Percentiles rank a stretch among this genome's conserved stretches.
Conservation (phyloP, 2,888 invertebrate species). For the Cryptophagus acutangulus region DNA sequence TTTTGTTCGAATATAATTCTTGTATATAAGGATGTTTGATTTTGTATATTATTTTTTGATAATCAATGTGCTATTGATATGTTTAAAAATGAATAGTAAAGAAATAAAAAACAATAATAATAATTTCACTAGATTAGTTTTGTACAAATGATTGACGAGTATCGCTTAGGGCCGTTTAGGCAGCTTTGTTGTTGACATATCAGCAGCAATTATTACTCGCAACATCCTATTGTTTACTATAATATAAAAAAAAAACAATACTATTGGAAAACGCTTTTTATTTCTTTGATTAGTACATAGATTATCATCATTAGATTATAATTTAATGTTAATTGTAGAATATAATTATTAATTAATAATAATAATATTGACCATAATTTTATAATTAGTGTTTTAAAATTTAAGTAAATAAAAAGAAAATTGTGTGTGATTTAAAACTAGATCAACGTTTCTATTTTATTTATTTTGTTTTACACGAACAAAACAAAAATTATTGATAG, state of each 20-base stretch:
- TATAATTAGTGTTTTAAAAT: conserved; percentile 23
- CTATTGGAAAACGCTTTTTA: conserved; percentile 2
- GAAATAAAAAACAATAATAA: conserved; percentile 21
- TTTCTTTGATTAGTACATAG: background rate
- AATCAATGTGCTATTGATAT: conserved; percentile 7
- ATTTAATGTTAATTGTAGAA: conserved; percentile 4
- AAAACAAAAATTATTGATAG: background rate
- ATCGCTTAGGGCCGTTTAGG: conserved; percentile 16
- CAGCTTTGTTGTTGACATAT: conserved; percentile 31
- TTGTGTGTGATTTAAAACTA: conserved; percentile 8
- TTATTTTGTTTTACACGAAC: background rate
- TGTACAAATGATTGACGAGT: conserved; percentile 27
- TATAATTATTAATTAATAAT: conserved; percentile 5
- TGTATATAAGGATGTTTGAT: conserved; percentile 15
- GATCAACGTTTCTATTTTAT: background rate
- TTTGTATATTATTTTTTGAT: conserved; percentile 7
- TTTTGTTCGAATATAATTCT: conserved; percentile 4
- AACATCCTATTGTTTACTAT: conserved; percentile 5
- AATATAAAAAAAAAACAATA: conserved; percentile 1
- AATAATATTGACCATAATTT: conserved; percentile 11
- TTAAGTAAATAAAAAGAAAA: too few relatives aligned
- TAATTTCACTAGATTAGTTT: conserved; percentile 34
- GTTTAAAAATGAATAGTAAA: conserved; percentile 10
- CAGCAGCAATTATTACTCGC: conserved; percentile 16
- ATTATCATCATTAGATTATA: conserved; percentile 2